Evolutionary conservation across 2,888 invertebrate species (phyloP).

Genomic region (Psylliodes chrysocephalus): DNA sequence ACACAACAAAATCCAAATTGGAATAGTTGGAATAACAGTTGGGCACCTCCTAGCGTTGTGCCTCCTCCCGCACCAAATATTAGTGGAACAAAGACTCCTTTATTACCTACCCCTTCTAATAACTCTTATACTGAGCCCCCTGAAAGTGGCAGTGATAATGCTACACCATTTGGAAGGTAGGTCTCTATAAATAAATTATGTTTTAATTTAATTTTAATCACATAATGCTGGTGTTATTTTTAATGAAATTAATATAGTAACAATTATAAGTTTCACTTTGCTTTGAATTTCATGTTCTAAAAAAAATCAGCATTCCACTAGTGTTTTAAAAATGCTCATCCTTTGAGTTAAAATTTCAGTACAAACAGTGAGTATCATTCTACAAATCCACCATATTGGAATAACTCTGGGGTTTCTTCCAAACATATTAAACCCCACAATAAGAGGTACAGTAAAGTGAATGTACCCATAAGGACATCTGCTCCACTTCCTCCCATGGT

Average conservation of each 20-base stretch:
- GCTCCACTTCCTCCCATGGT: conserved; percentile 39
- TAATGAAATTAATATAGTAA: no score
- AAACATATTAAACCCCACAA: conserved; percentile 63
- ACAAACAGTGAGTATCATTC: conserved; percentile 38
- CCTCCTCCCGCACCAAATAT: conserved; percentile 50
- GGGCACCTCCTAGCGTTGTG: conserved; percentile 62
- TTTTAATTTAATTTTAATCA: neutral
- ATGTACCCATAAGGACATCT: conserved; percentile 56
- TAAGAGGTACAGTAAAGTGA: conserved; percentile 61
- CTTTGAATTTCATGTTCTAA: no score
- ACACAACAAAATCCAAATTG: conserved; percentile 63
- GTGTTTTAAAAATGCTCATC: neutral
- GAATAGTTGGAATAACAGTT: conserved; percentile 59
- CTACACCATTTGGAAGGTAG: conserved; percentile 49
- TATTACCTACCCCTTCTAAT: conserved; percentile 60
- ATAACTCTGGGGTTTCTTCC: conserved; percentile 51
- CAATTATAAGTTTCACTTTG: no score
- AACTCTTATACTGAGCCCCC: conserved; percentile 53
- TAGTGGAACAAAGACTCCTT: conserved; percentile 53
- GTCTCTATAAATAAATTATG: neutral
- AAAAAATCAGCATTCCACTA: neutral
- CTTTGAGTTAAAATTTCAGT: conserved; percentile 44
- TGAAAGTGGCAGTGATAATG: conserved; percentile 53
- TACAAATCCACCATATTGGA: conserved; percentile 55
- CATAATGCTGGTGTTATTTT: no score